phyloP scores from a whole-genome alignment of 2,797 vertebrate genomes.

The Coregonus ussuriensis region DNA sequence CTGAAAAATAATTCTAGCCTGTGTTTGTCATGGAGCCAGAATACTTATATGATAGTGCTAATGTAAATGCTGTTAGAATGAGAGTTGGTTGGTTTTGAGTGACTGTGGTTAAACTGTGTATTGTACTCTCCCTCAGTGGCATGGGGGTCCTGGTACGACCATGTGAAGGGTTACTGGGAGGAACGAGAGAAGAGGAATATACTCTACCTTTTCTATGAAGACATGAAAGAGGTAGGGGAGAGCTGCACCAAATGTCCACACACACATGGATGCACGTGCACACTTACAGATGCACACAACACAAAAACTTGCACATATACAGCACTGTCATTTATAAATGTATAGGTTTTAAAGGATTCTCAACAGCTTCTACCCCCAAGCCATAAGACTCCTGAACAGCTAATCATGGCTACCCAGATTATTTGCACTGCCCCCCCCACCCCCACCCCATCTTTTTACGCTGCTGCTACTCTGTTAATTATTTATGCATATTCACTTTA shows the following conservation, averaged over 20 bases:
- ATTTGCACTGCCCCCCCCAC: no score
- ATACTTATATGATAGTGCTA: not conserved
- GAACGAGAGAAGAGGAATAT: constrained; percentile 75
- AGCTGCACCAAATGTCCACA: not conserved
- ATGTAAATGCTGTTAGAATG: not conserved
- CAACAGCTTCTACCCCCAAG: no score
- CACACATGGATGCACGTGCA: no score
- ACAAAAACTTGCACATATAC: no score
- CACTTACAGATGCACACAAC: no score
- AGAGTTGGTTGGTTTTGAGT: not conserved
- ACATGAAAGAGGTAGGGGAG: constrained; percentile 80
- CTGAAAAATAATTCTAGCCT: not conserved
- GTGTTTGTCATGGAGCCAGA: not conserved
- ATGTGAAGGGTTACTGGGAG: constrained; percentile 84
- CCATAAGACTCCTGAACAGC: no score
- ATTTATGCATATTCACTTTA: no score
- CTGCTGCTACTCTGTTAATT: no score
- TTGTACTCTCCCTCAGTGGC: constrained; percentile 68
- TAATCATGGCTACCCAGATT: no score
- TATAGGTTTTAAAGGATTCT: no score
- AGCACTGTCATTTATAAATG: no score
- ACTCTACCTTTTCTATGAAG: constrained; percentile 85
- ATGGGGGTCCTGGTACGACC: constrained; percentile 87
- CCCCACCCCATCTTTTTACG: no score
- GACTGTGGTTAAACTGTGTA: not conserved